Percentiles rank a stretch among this genome's conserved stretches.
Evolutionary conservation across 2,113 vertebrate species (phyloP).

Genomic region (Pelecanus crispus): DNA sequence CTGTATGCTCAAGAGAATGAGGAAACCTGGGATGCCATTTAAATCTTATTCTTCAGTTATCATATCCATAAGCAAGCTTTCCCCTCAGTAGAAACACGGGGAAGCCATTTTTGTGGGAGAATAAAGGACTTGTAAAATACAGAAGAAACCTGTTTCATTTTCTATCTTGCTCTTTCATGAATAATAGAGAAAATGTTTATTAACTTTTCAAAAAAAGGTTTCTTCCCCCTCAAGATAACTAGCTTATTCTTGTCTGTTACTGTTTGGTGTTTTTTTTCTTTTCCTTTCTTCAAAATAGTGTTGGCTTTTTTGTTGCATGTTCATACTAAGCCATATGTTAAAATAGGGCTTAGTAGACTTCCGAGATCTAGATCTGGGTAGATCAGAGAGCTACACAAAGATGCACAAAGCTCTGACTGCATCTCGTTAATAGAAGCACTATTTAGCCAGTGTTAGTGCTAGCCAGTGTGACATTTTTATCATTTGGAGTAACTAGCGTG

Average conservation of each 20-base stretch:
- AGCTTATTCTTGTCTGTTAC: background rate
- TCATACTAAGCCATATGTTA: background rate
- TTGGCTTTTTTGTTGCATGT: background rate
- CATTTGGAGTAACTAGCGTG: background rate
- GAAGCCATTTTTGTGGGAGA: background rate
- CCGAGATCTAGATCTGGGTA: fast-evolving
- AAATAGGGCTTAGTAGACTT: background rate
- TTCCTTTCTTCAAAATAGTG: background rate
- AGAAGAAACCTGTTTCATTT: background rate
- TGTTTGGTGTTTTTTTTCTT: background rate
- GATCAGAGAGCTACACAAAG: background rate
- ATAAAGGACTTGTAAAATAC: background rate
- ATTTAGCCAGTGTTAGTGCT: background rate
- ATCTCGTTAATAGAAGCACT: background rate
- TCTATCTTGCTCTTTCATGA: background rate
- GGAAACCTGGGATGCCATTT: background rate
- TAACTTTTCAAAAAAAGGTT: background rate
- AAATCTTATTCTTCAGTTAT: background rate
- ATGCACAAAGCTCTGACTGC: background rate
- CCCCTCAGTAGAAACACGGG: background rate
- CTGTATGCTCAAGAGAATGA: background rate
- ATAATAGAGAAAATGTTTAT: background rate
- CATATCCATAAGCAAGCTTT: background rate
- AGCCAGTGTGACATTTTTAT: background rate
- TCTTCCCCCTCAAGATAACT: background rate